phyloP scores from a whole-genome alignment of 2,888 invertebrate genomes.

The Agrotis clavis region DNA sequence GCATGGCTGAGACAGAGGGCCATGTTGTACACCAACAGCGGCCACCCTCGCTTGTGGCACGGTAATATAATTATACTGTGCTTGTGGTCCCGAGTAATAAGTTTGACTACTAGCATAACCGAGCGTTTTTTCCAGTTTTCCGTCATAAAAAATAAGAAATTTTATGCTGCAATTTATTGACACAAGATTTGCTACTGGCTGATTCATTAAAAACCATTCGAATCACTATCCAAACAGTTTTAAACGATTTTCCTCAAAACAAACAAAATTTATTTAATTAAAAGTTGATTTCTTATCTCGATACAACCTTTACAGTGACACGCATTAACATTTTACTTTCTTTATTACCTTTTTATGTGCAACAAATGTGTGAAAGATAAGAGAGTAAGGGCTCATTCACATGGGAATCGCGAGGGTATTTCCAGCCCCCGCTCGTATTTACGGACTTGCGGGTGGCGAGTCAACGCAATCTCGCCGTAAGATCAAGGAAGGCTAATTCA shows the following conservation, averaged over 20 bases:
- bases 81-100: no score
- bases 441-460: no score
- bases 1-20: no score
- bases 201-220: background rate
- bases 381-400: conserved; percentile 6
- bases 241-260: conserved; percentile 41
- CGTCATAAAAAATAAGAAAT: background rate
- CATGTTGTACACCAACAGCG: no score
- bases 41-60: no score
- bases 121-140: no score
- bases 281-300: conserved; percentile 73
- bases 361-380: conserved; percentile 62
- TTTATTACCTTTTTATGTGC: conserved; percentile 72
- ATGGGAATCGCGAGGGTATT: no score
- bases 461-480: no score
- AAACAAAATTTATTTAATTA: conserved; percentile 63
- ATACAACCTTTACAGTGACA: conserved; percentile 73
- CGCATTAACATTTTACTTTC: conserved; percentile 77
- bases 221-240: conserved; percentile 15
- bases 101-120: no score
- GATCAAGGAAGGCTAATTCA: no score
- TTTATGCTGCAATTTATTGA: background rate
- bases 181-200: background rate
- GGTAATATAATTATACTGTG: no score
- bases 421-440: no score